Percentiles rank a stretch among this genome's conserved stretches.
These are phyloP conservation scores for Lutjanus argentimaculatus DNA, from an alignment of 2,797 vertebrate genomes.

Conservation along the genomic window DNA sequence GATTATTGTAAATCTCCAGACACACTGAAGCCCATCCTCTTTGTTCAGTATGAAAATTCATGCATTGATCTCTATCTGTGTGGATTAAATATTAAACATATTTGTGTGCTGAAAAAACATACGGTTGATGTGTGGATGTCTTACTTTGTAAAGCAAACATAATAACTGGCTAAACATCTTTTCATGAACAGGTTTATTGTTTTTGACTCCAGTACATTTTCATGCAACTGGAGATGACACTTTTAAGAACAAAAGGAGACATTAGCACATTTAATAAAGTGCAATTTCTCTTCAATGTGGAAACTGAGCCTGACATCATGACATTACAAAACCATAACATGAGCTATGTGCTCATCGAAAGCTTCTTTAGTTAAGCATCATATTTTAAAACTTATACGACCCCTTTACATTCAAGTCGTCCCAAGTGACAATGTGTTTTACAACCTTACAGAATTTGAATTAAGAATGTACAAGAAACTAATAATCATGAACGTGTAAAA, in stretches of 20 bases:
- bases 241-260: conserved; percentile 6
- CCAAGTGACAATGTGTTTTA: conserved; percentile 11
- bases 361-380: background rate
- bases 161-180: background rate
- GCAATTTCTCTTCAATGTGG: conserved; percentile 17
- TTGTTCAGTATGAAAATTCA: conserved; percentile 90
- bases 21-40: conserved; percentile 82
- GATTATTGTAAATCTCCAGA: conserved; percentile 76
- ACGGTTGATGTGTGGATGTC: background rate
- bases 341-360: background rate
- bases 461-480: conserved; percentile 13
- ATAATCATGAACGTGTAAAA: background rate
- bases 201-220: conserved; percentile 16
- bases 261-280: background rate
- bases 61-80: conserved; percentile 83
- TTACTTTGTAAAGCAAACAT: background rate
- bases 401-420: conserved; percentile 58
- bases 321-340: conserved; percentile 14
- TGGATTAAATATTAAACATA: conserved; percentile 95
- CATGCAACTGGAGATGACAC: background rate
- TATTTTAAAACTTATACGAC: conserved; percentile 18
- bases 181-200: conserved; percentile 43
- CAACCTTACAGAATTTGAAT: background rate
- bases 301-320: conserved; percentile 10
- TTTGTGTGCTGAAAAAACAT: conserved; percentile 84